Conservation (phyloP, 92 coral and sea anemone species). For the Bergia puertoricense region DNA sequence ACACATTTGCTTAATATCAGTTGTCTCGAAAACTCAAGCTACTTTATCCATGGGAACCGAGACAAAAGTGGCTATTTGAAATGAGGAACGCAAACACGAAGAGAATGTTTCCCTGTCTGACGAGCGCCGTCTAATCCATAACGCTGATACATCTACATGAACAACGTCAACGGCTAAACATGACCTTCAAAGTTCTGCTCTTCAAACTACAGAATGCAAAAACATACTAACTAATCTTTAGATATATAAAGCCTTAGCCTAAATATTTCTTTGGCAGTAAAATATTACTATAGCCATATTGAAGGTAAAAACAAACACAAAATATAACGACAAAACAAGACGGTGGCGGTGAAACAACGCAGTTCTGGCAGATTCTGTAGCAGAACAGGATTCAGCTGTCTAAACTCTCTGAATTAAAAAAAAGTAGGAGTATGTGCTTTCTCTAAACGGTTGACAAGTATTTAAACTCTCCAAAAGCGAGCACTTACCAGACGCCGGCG, state of each 20-base stretch:
- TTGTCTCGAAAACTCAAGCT: neutral
- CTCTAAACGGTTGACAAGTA: neutral
- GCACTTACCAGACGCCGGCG: constrained; percentile 10
- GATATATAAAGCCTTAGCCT: neutral
- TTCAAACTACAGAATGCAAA: neutral
- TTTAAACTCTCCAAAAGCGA: neutral
- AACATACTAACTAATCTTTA: neutral
- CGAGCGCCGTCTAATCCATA: neutral
- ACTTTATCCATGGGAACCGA: constrained; percentile 7
- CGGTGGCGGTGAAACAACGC: neutral
- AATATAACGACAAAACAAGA: neutral
- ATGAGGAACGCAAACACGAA: neutral
- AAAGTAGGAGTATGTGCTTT: neutral
- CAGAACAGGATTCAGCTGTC: neutral
- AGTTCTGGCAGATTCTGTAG: neutral
- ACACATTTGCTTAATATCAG: neutral
- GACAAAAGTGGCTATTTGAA: constrained; percentile 15
- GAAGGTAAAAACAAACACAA: neutral
- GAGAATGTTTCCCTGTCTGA: constrained; percentile 1
- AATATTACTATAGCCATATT: neutral
- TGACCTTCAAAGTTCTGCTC: neutral
- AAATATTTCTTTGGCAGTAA: neutral
- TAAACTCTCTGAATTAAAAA: too few species aligned
- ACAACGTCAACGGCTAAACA: neutral
- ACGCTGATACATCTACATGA: neutral